Conservation (phyloP, 2,888 invertebrate species). For the Alentia gelatinosa region DNA sequence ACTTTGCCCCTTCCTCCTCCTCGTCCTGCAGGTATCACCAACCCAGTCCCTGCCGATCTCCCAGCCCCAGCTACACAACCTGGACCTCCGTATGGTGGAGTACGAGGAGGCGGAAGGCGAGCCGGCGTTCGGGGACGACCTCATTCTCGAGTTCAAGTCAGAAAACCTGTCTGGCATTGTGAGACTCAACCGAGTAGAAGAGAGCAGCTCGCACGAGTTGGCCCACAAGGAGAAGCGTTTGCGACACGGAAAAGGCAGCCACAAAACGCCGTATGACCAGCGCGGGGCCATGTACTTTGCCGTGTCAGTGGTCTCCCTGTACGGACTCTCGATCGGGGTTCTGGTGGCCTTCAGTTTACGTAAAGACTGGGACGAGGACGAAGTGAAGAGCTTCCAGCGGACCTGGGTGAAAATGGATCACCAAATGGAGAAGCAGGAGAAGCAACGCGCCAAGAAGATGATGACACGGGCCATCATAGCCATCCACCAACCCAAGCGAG, state of each 20-base stretch:
- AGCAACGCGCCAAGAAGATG: conserved; percentile 31
- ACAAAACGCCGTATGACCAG: conserved; percentile 16
- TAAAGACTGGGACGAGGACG: conserved; percentile 34
- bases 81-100: conserved; percentile 27
- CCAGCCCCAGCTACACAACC: conserved; percentile 7
- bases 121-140: not conserved
- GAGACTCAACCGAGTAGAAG: conserved; percentile 12
- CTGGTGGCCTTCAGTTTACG: conserved; percentile 24
- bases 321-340: conserved; percentile 38
- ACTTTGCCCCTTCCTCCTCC: too few relatives aligned
- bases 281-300: conserved; percentile 43
- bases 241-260: not conserved
- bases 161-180: conserved; percentile 45
- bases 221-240: not conserved
- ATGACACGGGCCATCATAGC: conserved; percentile 36
- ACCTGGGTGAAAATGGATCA: conserved; percentile 50
- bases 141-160: conserved; percentile 36
- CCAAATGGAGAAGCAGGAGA: conserved; percentile 44
- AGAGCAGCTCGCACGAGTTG: not conserved
- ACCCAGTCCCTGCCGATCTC: not conserved
- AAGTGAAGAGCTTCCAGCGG: conserved; percentile 42
- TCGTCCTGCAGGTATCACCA: not conserved
- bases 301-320: conserved; percentile 41
- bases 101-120: not conserved
- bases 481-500: conserved; percentile 29